A percentile compares a stretch with the other conserved stretches of the same genome.
These are phyloP conservation scores for Apeira syringaria DNA, from an alignment of 2,888 invertebrate species.

Conservation along the genomic window DNA sequence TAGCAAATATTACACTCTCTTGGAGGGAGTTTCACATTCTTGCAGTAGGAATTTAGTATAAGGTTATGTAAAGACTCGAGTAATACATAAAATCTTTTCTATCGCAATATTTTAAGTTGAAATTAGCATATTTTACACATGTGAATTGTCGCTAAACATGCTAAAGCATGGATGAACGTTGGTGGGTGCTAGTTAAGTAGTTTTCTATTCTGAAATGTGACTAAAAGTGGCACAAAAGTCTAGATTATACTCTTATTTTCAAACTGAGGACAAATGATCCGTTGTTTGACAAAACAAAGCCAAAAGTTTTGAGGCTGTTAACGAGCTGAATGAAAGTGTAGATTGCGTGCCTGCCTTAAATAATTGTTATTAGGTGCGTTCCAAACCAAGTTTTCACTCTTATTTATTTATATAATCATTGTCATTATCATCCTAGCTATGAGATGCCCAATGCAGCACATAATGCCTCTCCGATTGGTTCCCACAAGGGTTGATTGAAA, in stretches of 20 bases:
- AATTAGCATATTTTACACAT: conserved; percentile 8
- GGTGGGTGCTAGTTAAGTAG: conserved; percentile 1
- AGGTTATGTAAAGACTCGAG: too few relatives aligned
- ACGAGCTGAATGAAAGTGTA: conserved; percentile 2
- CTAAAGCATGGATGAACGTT: not conserved
- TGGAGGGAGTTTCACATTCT: too few relatives aligned
- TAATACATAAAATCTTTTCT: conserved; percentile 14
- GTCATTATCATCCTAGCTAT: too few relatives aligned
- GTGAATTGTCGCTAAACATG: conserved; percentile 3
- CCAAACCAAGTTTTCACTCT: too few relatives aligned
- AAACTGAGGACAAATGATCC: not conserved
- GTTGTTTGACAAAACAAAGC: conserved; percentile 3
- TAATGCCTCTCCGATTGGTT: too few relatives aligned
- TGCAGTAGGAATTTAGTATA: too few relatives aligned
- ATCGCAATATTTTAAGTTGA: conserved; percentile 2
- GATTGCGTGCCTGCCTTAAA: not conserved
- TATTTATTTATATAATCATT: too few relatives aligned
- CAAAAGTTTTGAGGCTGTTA: not conserved
- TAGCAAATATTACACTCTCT: too few relatives aligned
- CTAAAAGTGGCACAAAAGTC: conserved; percentile 7
- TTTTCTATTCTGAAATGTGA: conserved; percentile 6
- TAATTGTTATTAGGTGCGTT: too few relatives aligned
- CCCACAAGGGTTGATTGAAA: too few relatives aligned
- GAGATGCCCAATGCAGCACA: too few relatives aligned
- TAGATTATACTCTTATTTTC: conserved; percentile 3